Conservation (phyloP, 1,140 invertebrate species). For the Trichonephila inaurata region DNA sequence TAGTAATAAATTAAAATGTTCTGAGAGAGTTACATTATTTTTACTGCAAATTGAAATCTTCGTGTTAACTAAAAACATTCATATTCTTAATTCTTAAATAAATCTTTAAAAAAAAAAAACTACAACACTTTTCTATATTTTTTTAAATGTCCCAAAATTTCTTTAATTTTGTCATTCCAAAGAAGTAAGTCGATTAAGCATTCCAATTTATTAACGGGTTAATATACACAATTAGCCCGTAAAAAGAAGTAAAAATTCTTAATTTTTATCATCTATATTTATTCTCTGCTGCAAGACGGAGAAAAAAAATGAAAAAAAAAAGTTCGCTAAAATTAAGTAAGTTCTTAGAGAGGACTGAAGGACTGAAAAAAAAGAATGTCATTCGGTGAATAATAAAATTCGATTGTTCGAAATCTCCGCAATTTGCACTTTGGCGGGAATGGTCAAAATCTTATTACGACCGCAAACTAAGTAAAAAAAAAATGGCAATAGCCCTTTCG, state of each 20-base stretch:
- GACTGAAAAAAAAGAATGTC: neutral
- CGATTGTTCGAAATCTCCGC: constrained; percentile 48
- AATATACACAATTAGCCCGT: neutral
- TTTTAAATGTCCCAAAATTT: no score
- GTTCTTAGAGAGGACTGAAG: neutral
- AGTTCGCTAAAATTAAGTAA: neutral
- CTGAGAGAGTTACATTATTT: no score
- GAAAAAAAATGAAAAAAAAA: neutral
- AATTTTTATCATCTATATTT: constrained; percentile 15
- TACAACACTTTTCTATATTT: no score
- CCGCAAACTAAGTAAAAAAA: neutral
- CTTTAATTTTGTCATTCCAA: no score
- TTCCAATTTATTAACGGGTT: constrained; percentile 1
- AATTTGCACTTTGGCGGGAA: constrained; percentile 23
- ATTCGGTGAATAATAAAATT: constrained; percentile 30
- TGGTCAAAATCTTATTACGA: constrained; percentile 34
- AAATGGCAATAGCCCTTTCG: neutral
- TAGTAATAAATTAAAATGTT: no score
- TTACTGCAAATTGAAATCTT: no score
- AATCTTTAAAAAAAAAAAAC: no score
- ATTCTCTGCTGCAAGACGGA: neutral
- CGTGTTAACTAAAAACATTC: no score
- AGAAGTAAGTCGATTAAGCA: neutral
- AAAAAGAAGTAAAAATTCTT: neutral
- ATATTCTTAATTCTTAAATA: no score